Conservation (phyloP, 2,888 invertebrate species). For the Ethmia dodecea region DNA sequence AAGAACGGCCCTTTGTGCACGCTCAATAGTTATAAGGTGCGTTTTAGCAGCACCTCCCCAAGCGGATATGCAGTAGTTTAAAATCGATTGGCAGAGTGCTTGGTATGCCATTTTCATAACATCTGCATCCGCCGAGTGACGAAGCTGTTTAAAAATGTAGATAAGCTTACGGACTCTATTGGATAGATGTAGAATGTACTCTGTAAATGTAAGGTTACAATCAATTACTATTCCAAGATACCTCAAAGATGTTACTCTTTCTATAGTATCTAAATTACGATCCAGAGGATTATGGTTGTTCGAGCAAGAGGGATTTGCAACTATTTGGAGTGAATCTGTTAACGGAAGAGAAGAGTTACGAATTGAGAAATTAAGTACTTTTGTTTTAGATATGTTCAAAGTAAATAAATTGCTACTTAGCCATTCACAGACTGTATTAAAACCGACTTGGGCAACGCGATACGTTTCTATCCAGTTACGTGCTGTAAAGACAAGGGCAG, state of each 20-base stretch:
- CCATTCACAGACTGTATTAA: conserved; percentile 2
- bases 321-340: conserved; percentile 1
- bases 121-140: conserved; percentile 9
- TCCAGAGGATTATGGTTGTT: neutral
- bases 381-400: conserved; percentile 9
- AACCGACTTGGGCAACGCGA: neutral
- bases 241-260: neutral
- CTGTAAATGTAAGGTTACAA: conserved; percentile 7
- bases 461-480: conserved; percentile 1
- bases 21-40: neutral
- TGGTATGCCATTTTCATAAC: conserved; percentile 15
- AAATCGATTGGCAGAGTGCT: conserved; percentile 16
- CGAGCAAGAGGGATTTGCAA: neutral
- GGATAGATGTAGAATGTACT: conserved; percentile 11
- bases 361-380: conserved; percentile 7
- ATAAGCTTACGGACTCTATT: conserved; percentile 16
- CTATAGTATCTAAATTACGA: neutral
- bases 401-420: conserved; percentile 7
- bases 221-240: conserved; percentile 11
- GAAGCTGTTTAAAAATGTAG: conserved; percentile 12
- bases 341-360: conserved; percentile 5
- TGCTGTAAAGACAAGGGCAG: conserved; percentile 6
- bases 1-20: conserved; percentile 1
- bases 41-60: conserved; percentile 19
- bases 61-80: conserved; percentile 16